Base-by-base conservation (phyloP, 2,113 vertebrate genomes). In the Upupa epops region DNA sequence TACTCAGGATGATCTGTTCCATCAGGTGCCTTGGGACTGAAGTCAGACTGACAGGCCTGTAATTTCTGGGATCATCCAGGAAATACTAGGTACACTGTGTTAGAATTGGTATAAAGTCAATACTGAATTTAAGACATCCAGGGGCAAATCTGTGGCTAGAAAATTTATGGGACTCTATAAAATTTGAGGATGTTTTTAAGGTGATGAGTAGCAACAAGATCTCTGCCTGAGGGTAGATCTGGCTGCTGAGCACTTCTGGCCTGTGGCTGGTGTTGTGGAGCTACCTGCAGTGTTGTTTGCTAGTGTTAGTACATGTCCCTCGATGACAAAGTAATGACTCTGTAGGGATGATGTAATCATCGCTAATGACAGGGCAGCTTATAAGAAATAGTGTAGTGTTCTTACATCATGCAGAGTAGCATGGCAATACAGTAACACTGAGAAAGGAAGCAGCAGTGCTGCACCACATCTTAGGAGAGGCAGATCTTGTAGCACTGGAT, bases 241-340 rank as follows among this genome's bases (percentile, higher is more conserved):
- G 42, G 42, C 37, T 34, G 32, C 37, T 19, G 4, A 52, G 17
- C 2, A 1, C 19, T 18, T 17, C 72, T 25, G 29, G 58, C 20
- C n/a, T 1, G 0, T 5, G 45, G 16, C n/a, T 25, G 17, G 13
- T 17, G 28, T 34, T 32, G 5, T 13, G 45, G 28, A n/a, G 36
- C 32, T n/a, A 17, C 66, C 25, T 56, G 66, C 60, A 11, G 22
- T 22, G 18, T 7, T 11, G 1, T 8, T 66, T 3, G 0, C 73
- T 20, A 25, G 36, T 15, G 51, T 17, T 51, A 16, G 0, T 17
- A 3, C 17, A 17, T 19, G n/a, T 37, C 13, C 25, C 42, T 58
- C 1, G 3, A 2, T 14, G 73, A 45, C 45, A 66, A 52, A 84
- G 60, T 37, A 36, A 8, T 13, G 60, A 32, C 48, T 40, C 3